These are phyloP conservation scores for Lophius americanus DNA, from an alignment of 2,797 vertebrate species.

Conservation along the genomic window DNA sequence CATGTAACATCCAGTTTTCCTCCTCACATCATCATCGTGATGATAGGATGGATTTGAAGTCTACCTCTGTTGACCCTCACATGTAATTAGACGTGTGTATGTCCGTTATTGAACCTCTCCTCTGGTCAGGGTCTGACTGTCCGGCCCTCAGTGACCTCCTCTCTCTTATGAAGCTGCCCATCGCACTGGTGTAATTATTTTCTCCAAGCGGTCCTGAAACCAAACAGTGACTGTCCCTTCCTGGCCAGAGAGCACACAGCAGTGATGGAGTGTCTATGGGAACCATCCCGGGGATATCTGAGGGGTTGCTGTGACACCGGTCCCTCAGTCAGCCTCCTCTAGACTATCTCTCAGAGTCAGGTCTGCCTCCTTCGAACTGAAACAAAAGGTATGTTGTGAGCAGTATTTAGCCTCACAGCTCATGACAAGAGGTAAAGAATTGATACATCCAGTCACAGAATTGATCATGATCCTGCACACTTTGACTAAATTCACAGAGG, in stretches of 20 bases:
- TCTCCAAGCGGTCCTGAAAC: conserved; percentile 57
- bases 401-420: conserved; percentile 5
- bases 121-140: conserved; percentile 48
- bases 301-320: conserved; percentile 50
- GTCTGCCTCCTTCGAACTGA: conserved; percentile 17
- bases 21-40: conserved; percentile 54
- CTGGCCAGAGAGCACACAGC: conserved; percentile 51
- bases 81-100: conserved; percentile 58
- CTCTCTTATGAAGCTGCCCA: conserved; percentile 67
- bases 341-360: conserved; percentile 34
- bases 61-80: conserved; percentile 58
- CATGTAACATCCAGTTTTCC: conserved; percentile 58
- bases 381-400: neutral
- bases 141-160: conserved; percentile 53
- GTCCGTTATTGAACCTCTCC: conserved; percentile 21
- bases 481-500: conserved; percentile 35
- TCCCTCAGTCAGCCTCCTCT: conserved; percentile 30
- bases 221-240: conserved; percentile 69
- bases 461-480: conserved; percentile 7
- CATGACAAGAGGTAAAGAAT: neutral
- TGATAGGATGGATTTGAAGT: conserved; percentile 62
- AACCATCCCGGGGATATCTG: conserved; percentile 43
- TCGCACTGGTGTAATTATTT: conserved; percentile 69
- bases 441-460: neutral
- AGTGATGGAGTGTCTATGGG: conserved; percentile 50